Conservation (phyloP, 2,113 vertebrate species). For the Malurus elegans region DNA sequence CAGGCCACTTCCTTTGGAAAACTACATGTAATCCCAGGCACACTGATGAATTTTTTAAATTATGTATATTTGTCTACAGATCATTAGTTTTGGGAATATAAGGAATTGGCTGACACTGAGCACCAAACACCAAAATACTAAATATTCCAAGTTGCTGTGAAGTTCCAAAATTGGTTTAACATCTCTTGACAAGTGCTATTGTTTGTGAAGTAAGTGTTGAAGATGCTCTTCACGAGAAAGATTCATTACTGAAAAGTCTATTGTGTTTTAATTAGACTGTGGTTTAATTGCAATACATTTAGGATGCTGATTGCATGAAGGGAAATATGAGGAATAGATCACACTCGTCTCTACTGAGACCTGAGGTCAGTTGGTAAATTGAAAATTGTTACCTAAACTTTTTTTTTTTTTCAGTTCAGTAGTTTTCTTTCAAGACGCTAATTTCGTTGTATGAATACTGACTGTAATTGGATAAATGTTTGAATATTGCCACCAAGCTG, state of each 20-base stretch:
- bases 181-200: neutral
- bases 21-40: neutral
- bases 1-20: neutral
- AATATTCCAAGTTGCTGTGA: neutral
- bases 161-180: neutral
- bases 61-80: neutral
- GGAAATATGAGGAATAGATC: neutral
- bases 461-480: neutral
- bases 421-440: neutral
- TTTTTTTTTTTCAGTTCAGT: neutral
- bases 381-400: neutral
- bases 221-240: neutral
- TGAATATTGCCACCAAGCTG: constrained; percentile 39
- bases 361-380: neutral
- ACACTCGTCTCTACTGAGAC: neutral
- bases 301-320: neutral
- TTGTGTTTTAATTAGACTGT: constrained; percentile 28
- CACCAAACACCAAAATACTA: neutral
- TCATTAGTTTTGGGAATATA: neutral
- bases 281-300: constrained; percentile 6
- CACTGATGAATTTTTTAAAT: neutral
- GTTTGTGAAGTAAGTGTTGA: constrained; percentile 5
- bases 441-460: neutral
- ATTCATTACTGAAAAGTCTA: constrained; percentile 16
- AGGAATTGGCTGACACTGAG: neutral